Evolutionary conservation across 1,140 invertebrate species (phyloP).

Genomic region (Zaprionus inermis): DNA sequence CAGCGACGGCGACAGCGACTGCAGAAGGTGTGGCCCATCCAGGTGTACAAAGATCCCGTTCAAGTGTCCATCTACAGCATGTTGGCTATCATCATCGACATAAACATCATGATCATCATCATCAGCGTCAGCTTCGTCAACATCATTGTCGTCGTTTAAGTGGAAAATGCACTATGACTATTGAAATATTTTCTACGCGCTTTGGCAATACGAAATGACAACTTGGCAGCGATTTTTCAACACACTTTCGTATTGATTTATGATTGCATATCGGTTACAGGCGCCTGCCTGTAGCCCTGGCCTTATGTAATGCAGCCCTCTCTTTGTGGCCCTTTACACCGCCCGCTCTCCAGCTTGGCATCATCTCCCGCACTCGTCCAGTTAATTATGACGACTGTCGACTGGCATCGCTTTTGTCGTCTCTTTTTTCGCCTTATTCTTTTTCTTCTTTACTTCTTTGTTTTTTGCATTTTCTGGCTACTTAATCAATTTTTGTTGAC

Average conservation of each 20-base stretch:
- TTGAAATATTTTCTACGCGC: slow-evolving; percentile 25
- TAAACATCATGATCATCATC: not conserved
- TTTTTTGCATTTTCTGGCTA: slow-evolving; percentile 12
- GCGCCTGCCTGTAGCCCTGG: slow-evolving; percentile 2
- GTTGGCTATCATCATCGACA: not conserved
- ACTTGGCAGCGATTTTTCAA: slow-evolving; percentile 29
- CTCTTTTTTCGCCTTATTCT: slow-evolving; percentile 10
- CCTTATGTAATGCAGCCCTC: slow-evolving; percentile 25
- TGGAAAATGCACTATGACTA: slow-evolving; percentile 39
- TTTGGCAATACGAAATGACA: slow-evolving; percentile 39
- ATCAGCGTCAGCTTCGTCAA: not conserved
- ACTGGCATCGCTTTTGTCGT: slow-evolving; percentile 42
- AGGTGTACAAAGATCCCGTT: not conserved
- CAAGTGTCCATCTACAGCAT: slow-evolving; percentile 5
- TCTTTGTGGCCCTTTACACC: not conserved
- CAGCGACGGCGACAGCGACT: not conserved
- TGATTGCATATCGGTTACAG: slow-evolving; percentile 44
- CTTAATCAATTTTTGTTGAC: slow-evolving; percentile 48
- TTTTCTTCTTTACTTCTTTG: slow-evolving; percentile 19
- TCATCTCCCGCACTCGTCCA: not conserved
- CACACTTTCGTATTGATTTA: slow-evolving; percentile 25
- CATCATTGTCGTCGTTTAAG: slow-evolving; percentile 14
- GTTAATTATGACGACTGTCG: slow-evolving; percentile 31
- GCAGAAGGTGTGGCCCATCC: slow-evolving; percentile 39
- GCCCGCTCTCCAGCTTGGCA: not conserved